Base-by-base conservation (phyloP, 2,113 vertebrate genomes). In the Cercopithecus mona region DNA sequence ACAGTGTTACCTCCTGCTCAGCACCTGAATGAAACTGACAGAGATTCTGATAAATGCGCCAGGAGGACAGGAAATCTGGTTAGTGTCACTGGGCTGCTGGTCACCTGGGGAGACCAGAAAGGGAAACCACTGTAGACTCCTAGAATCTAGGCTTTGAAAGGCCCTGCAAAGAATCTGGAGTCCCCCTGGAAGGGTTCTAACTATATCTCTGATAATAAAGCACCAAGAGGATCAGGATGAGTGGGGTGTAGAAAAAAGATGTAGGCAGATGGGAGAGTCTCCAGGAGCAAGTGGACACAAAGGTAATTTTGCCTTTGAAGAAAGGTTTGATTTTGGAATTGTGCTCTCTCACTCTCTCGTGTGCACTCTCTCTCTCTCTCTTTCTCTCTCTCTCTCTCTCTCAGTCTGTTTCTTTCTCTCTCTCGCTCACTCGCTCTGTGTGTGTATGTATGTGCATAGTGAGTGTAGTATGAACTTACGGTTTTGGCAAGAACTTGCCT, bases 41-140 rank as follows among this genome's bases (percentile, higher is more conserved):
- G 25, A 40, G 18, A 97, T 93, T 94, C 45, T 87, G 64, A 94
- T 80, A 88, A 89, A 88, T 89, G n/a, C 20, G 35, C 45, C 40
- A 73, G 25, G 43, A 89, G 48, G 40, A 86, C 0, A 87, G 48
- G 27, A 72, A 79, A 75, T 87, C 93, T 93, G 40, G 27, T 88
- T 95, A 83, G 16, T 32, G 79, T 94, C 48, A 50, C 57, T 83
- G 85, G 61, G 38, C 27, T 88, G 22, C 70, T 78, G 57, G 17
- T 93, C 55, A 73, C 38, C 10, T 82, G 30, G 57, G 32, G 18
- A 84, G n/a, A 6, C 32, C 96, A 61, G 68, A 79, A 94, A 87
- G 48, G 52, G 59, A 90, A 85, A 93, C 20, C 79, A n/a, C 27
- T 6, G 13, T 48, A 70, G 61, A 70, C 25, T 85, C 3, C n/a